These are phyloP conservation scores for Cephalophus harveyi DNA, from an alignment of 2,113 vertebrate species.

Conservation along the genomic window DNA sequence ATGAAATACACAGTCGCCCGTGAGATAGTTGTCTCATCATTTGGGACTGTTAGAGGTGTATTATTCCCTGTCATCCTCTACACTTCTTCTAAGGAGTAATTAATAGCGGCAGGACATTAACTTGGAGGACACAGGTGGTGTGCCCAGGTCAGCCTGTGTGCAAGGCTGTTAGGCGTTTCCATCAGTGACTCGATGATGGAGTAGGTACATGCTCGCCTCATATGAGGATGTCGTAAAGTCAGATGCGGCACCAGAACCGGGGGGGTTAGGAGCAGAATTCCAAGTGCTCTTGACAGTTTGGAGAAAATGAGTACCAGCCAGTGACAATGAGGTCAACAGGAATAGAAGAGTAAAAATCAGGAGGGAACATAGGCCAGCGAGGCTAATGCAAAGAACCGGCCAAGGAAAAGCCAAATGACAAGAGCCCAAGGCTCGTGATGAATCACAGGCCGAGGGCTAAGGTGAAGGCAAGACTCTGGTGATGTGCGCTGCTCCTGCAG, in stretches of 20 bases:
- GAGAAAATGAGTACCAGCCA: not conserved
- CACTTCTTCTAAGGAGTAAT: slow-evolving; percentile 24
- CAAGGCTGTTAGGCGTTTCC: not conserved
- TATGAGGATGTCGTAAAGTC: not conserved
- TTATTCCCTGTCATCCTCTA: not conserved
- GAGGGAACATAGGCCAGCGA: not conserved
- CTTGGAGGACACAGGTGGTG: not conserved
- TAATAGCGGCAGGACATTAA: not conserved
- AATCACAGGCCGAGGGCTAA: accelerated
- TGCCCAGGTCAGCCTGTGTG: not conserved
- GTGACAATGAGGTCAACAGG: not conserved
- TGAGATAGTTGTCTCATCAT: not conserved
- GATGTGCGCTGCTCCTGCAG: not conserved
- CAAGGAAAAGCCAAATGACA: not conserved
- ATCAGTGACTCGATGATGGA: not conserved
- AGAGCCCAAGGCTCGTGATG: not conserved
- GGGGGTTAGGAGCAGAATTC: not conserved
- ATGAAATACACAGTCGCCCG: slow-evolving; percentile 36
- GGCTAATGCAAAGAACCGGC: not conserved
- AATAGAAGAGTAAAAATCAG: not conserved
- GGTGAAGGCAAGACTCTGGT: accelerated
- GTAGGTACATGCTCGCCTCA: not conserved
- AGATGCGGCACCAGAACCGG: not conserved
- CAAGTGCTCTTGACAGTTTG: not conserved
- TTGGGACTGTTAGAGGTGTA: not conserved